phyloP scores from a whole-genome alignment of 2,797 vertebrate genomes.

The Arrhamphus sclerolepis region DNA sequence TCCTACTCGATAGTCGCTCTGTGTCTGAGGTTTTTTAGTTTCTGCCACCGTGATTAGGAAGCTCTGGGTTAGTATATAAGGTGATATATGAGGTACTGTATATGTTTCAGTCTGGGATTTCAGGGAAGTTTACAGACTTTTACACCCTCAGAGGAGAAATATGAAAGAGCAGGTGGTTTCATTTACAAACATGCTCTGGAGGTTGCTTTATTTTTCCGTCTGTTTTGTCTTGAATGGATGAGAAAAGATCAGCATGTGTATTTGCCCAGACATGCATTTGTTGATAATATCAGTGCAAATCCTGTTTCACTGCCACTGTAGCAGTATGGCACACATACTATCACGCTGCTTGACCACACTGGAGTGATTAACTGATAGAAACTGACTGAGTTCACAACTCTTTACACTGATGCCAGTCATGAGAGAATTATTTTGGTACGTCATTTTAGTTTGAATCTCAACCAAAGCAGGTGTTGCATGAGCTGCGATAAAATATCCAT shows the following conservation, averaged over 20 bases:
- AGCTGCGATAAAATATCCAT: not conserved
- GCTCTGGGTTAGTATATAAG: not conserved
- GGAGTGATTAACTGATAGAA: conserved; percentile 2
- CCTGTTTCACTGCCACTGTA: conserved; percentile 33
- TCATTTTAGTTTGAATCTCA: conserved; percentile 2
- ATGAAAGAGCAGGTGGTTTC: too few relatives aligned
- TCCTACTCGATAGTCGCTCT: not conserved
- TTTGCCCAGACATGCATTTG: conserved; percentile 4
- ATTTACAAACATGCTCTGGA: not conserved
- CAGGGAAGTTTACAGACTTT: too few relatives aligned
- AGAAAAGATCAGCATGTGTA: not conserved
- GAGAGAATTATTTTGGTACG: not conserved
- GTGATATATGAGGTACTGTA: too few relatives aligned
- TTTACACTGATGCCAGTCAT: not conserved
- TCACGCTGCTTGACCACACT: too few relatives aligned
- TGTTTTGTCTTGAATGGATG: not conserved
- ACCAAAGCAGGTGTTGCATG: conserved; percentile 3
- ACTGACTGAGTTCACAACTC: not conserved
- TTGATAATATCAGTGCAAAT: conserved; percentile 33
- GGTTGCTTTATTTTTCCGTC: not conserved
- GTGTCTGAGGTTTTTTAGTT: not conserved
- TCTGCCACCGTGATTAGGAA: not conserved
- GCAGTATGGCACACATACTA: too few relatives aligned
- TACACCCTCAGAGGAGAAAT: too few relatives aligned
- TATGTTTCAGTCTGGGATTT: too few relatives aligned